A percentile compares a stretch with the other conserved stretches of the same genome.
Conservation (phyloP, 2,113 vertebrate species). For the Piaya cayana region DNA sequence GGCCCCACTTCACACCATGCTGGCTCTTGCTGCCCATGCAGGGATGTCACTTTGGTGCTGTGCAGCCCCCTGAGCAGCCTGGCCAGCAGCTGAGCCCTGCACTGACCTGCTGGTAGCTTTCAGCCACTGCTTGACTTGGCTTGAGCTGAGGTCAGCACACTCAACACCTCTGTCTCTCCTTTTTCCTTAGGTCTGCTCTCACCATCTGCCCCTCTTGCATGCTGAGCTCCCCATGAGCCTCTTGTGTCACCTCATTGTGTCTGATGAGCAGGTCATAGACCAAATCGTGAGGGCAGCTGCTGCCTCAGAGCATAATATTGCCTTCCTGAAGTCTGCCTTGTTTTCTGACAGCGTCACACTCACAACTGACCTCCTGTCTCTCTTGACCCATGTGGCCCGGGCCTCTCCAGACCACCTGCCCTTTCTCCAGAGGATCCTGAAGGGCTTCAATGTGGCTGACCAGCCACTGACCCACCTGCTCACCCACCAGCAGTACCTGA, state of each 20-base stretch:
- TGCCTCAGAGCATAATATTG: slow-evolving; percentile 11
- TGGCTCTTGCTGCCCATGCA: background rate
- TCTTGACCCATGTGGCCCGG: slow-evolving; percentile 79
- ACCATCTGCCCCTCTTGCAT: slow-evolving; percentile 65
- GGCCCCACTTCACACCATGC: background rate
- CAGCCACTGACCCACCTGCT: slow-evolving; percentile 68
- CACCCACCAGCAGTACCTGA: slow-evolving; percentile 68
- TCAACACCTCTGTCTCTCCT: background rate
- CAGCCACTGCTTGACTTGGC: background rate
- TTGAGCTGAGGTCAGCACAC: background rate
- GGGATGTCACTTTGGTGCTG: background rate
- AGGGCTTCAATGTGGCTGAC: slow-evolving; percentile 31
- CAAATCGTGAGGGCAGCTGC: slow-evolving; percentile 71
- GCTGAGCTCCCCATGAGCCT: slow-evolving; percentile 86
- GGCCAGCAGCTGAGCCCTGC: background rate
- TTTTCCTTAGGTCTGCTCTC: slow-evolving; percentile 80
- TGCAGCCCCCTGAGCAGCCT: background rate
- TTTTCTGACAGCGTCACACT: slow-evolving; percentile 72
- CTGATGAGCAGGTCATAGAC: slow-evolving; percentile 68
- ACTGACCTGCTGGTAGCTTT: background rate
- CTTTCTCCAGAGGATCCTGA: slow-evolving; percentile 70
- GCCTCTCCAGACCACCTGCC: slow-evolving; percentile 57
- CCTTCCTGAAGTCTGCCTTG: slow-evolving; percentile 64
- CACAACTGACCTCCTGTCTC: slow-evolving; percentile 81
- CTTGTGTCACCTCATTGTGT: slow-evolving; percentile 83